These are phyloP conservation scores for Pogona vitticeps DNA, from an alignment of 2,113 vertebrate species.

Conservation along the genomic window DNA sequence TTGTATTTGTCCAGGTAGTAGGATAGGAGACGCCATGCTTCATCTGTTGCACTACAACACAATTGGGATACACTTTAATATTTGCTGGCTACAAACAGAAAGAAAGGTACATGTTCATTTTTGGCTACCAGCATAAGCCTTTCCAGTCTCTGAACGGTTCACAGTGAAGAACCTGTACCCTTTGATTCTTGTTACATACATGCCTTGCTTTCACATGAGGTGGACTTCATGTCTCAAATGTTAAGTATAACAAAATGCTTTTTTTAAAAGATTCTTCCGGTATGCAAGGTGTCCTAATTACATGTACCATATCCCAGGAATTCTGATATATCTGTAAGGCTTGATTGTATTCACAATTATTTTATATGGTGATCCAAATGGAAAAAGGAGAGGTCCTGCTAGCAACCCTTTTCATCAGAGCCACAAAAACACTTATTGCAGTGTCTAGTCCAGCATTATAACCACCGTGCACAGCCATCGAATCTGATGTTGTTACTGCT, in stretches of 20 bases:
- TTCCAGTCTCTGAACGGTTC: neutral
- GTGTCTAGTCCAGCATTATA: too few relatives aligned
- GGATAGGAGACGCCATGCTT: conserved; percentile 91
- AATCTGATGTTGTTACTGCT: neutral
- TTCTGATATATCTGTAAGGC: neutral
- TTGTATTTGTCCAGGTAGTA: conserved; percentile 86
- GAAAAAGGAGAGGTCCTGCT: neutral
- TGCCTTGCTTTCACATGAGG: neutral
- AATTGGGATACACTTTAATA: conserved; percentile 6
- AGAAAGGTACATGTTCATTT: neutral
- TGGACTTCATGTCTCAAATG: neutral
- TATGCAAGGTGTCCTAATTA: neutral
- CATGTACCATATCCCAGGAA: neutral
- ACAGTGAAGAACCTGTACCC: neutral
- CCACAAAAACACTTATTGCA: too few relatives aligned
- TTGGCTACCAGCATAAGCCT: neutral
- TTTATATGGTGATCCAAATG: neutral
- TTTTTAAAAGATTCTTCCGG: too few relatives aligned
- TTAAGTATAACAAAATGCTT: neutral
- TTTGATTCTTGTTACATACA: neutral
- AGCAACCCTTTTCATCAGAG: neutral
- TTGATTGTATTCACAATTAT: neutral
- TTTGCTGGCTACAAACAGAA: neutral
- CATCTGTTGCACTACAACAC: conserved; percentile 86
- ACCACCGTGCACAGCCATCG: too few relatives aligned